Conservation (phyloP, 2,888 invertebrate species). For the Diaprepes abbreviatus region DNA sequence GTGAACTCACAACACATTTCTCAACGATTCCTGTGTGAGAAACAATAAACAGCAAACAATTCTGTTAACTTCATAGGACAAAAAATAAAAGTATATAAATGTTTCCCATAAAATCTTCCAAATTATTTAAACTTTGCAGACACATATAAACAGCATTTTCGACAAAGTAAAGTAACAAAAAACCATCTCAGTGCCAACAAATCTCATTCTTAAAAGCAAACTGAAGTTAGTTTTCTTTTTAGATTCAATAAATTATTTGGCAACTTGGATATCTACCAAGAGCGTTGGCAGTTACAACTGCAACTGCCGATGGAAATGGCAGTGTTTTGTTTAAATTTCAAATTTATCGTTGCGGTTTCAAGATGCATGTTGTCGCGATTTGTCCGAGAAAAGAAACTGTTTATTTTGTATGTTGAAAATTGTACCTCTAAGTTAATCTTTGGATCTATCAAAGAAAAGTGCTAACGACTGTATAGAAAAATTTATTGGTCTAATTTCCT, state of each 20-base stretch:
- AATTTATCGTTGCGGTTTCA: conserved; percentile 51
- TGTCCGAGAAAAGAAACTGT: conserved; percentile 23
- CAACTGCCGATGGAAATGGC: conserved; percentile 42
- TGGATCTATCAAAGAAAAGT: too few relatives aligned
- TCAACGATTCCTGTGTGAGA: too few relatives aligned
- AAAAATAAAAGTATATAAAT: too few relatives aligned
- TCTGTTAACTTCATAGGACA: too few relatives aligned
- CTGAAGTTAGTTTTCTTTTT: conserved; percentile 21
- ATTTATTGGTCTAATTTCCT: too few relatives aligned
- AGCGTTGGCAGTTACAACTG: conserved; percentile 46
- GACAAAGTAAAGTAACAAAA: not conserved
- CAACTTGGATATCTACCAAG: conserved; percentile 50
- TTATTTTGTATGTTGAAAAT: not conserved
- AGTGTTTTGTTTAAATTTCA: conserved; percentile 49
- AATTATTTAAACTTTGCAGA: not conserved
- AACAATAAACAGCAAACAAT: too few relatives aligned
- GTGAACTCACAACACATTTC: too few relatives aligned
- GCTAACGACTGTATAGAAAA: too few relatives aligned
- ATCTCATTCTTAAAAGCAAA: conserved; percentile 17
- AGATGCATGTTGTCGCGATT: conserved; percentile 41
- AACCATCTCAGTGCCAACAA: not conserved
- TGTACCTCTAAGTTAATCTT: too few relatives aligned
- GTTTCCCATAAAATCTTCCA: too few relatives aligned
- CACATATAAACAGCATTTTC: not conserved
- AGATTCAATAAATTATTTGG: conserved; percentile 42